Evolutionary conservation across 2,113 vertebrate species (phyloP).

Genomic region (Syngnathus typhle): DNA sequence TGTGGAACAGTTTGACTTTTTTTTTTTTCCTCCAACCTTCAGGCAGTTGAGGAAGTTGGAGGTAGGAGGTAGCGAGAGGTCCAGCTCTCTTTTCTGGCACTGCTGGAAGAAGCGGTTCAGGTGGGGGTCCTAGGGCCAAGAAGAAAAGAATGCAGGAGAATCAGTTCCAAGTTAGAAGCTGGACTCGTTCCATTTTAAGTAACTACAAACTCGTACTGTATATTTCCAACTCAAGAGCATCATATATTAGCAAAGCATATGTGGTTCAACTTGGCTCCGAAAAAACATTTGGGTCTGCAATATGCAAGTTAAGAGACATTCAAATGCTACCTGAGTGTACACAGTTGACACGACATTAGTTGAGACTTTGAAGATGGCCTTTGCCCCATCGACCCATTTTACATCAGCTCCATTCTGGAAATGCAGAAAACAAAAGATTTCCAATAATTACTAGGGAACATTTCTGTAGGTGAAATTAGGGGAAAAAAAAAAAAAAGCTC

Average conservation of each 20-base stretch:
- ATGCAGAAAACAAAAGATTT: background rate
- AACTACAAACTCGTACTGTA: background rate
- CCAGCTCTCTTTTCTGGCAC: conserved; percentile 92
- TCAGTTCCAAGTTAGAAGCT: conserved; percentile 22
- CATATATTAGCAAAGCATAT: background rate
- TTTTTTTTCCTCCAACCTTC: conserved; percentile 75
- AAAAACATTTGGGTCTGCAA: background rate
- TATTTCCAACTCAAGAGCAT: background rate
- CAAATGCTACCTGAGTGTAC: conserved; percentile 85
- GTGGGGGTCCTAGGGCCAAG: conserved; percentile 79
- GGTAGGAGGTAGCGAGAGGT: conserved; percentile 85
- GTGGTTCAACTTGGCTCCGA: background rate
- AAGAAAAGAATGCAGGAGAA: conserved; percentile 15
- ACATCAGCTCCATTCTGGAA: conserved; percentile 77
- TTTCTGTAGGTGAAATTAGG: too few relatives aligned
- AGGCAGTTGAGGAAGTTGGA: conserved; percentile 84
- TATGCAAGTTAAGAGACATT: background rate
- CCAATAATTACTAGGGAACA: background rate
- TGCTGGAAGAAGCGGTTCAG: conserved; percentile 92
- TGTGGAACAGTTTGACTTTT: background rate
- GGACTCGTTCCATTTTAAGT: conserved; percentile 13
- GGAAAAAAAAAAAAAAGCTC: too few relatives aligned
- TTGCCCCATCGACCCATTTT: conserved; percentile 93
- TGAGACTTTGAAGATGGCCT: conserved; percentile 88
- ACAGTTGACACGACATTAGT: conserved; percentile 89